Base-by-base conservation (phyloP, 2,797 vertebrate species). In the Babyrousa celebensis region DNA sequence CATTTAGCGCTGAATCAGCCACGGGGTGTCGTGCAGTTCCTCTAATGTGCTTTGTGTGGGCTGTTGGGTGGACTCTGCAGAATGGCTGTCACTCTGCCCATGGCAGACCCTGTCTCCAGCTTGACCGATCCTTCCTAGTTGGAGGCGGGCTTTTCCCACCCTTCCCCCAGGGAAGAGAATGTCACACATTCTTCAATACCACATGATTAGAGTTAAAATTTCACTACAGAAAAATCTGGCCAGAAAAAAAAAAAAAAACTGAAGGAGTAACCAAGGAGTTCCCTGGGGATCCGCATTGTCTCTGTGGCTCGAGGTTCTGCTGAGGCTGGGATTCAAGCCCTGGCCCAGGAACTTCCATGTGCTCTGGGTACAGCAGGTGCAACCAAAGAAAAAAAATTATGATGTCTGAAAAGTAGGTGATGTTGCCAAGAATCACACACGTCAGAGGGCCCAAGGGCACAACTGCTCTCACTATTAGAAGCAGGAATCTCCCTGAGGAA, bases 31-130 rank as follows among this genome's bases (percentile, higher is more conserved):
- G 98, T 98, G 98, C 98, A 98, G 97, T 96, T 97, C 97, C 98
- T 98, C 98, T 20, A 98, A 98, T 97, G 97, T 98, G 97, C 98
- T 98, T 98, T 99, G 98, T 98, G 98, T 98, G 97, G 97, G 97
- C 97, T 97, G 92, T 93, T 96, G 97, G 98, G 97, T 97, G 97
- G 97, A 97, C 97, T 98, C 86, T 77, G 97, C 98, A 98, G 98
- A 98, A 97, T 97, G 98, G 97, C 98, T 98, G 97, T 98, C 98
- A 98, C 97, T 97, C 98, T 98, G 98, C 97, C 91, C 98, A 97
- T 97, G 96, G 98, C 97, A 99, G 98, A 98, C 98, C 98, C 97
- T 93, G 97, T 14, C 98, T 99, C 98, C 98, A 98, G 92, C 84
- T 98, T 97, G 29, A 98, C 97, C 97, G 97, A 96, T 98, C 98